These are phyloP conservation scores for Autographa gamma DNA, from an alignment of 2,888 invertebrate genomes.

Conservation along the genomic window DNA sequence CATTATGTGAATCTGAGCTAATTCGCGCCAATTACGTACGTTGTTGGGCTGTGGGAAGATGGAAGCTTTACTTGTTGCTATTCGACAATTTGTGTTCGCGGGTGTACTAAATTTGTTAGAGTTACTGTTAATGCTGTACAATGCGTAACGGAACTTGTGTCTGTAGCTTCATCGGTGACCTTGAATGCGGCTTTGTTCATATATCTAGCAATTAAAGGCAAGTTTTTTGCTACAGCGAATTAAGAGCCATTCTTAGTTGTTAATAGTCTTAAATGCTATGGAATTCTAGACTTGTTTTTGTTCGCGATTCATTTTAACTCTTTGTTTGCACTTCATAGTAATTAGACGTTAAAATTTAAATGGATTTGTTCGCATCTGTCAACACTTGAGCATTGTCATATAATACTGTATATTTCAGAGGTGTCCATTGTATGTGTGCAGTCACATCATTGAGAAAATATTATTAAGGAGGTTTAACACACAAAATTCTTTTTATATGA, in stretches of 20 bases:
- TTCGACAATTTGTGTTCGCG: constrained; percentile 44
- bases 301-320: neutral
- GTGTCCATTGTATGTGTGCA: too few relatives aligned
- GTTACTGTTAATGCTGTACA: constrained; percentile 41
- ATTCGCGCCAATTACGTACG: constrained; percentile 64
- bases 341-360: neutral
- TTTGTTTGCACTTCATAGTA: neutral
- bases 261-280: constrained; percentile 10
- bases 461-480: too few relatives aligned
- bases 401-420: too few relatives aligned
- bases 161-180: constrained; percentile 42
- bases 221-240: constrained; percentile 37
- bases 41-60: constrained; percentile 74
- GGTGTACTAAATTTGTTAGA: constrained; percentile 45
- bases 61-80: constrained; percentile 21
- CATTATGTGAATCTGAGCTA: constrained; percentile 70
- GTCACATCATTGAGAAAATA: too few relatives aligned
- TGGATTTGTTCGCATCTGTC: neutral
- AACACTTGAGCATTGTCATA: neutral
- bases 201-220: constrained; percentile 40
- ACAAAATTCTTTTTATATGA: too few relatives aligned
- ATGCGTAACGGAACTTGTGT: constrained; percentile 51
- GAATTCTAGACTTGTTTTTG: neutral
- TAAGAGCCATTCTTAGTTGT: constrained; percentile 31
- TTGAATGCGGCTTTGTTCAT: constrained; percentile 47